Conservation (phyloP, 1,140 invertebrate genomes). For the Plectrocnemia conspersa region DNA sequence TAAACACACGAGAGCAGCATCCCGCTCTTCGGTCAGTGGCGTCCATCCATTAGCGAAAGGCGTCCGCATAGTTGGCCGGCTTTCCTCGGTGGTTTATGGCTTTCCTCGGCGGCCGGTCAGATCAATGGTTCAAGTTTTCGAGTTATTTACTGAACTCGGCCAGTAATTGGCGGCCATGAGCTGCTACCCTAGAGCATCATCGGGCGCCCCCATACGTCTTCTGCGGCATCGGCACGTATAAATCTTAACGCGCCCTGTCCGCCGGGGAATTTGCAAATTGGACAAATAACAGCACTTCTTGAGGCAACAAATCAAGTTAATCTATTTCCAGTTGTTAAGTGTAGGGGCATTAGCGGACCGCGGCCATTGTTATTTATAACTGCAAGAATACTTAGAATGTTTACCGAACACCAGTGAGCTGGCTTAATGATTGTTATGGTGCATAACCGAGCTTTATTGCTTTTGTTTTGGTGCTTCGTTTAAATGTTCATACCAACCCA, state of each 20-base stretch:
- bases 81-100: neutral
- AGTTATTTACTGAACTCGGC: no score
- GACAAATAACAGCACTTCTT: constrained; percentile 25
- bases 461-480: no score
- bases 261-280: constrained; percentile 30
- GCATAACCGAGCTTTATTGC: no score
- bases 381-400: constrained; percentile 4
- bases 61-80: neutral
- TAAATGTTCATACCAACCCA: no score
- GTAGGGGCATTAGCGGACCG: constrained; percentile 17
- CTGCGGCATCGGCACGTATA: constrained; percentile 20
- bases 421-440: no score
- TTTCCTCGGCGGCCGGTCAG: neutral
- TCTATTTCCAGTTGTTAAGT: constrained; percentile 26
- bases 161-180: constrained; percentile 26
- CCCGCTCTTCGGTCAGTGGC: no score
- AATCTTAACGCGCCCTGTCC: constrained; percentile 17
- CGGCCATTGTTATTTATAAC: constrained; percentile 19
- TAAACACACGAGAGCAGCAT: no score
- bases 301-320: constrained; percentile 29
- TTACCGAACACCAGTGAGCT: no score
- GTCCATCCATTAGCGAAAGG: no score
- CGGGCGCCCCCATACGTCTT: constrained; percentile 14
- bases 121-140: neutral
- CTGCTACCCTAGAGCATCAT: neutral